Evolutionary conservation across 2,888 invertebrate genomes (phyloP).

Genomic region (Icerya purchasi): DNA sequence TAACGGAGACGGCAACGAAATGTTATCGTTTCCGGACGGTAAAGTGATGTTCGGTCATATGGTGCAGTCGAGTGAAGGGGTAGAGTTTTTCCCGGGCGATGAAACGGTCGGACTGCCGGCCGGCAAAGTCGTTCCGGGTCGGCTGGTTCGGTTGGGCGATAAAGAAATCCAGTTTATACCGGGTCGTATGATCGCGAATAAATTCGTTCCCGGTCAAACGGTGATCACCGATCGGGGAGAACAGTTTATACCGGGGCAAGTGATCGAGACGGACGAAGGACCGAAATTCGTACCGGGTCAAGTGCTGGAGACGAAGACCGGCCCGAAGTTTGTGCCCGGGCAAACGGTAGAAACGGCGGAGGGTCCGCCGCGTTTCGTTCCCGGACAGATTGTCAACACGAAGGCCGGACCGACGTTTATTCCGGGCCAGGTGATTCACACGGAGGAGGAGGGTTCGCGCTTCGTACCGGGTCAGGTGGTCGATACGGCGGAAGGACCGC

Average conservation of each 20-base stretch:
- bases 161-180: slow-evolving; percentile 44
- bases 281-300: slow-evolving; percentile 58
- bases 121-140: slow-evolving; percentile 38
- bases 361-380: slow-evolving; percentile 50
- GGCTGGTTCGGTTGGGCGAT: slow-evolving; percentile 37
- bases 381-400: slow-evolving; percentile 52
- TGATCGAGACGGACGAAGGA: slow-evolving; percentile 43
- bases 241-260: slow-evolving; percentile 48
- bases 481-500: slow-evolving; percentile 44
- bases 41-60: slow-evolving; percentile 39
- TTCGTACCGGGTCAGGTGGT: slow-evolving; percentile 47
- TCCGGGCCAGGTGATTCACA: slow-evolving; percentile 50
- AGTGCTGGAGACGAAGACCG: slow-evolving; percentile 43
- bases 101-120: slow-evolving; percentile 28
- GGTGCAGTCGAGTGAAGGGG: slow-evolving; percentile 39
- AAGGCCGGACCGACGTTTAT: slow-evolving; percentile 54
- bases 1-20: slow-evolving; percentile 16
- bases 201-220: slow-evolving; percentile 45
- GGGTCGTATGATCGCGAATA: slow-evolving; percentile 41
- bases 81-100: slow-evolving; percentile 41
- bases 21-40: slow-evolving; percentile 12
- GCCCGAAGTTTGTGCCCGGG: slow-evolving; percentile 44
- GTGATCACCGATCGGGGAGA: slow-evolving; percentile 45
- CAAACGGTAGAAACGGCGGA: slow-evolving; percentile 49
- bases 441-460: slow-evolving; percentile 36